phyloP scores from a whole-genome alignment of 64 coral and sea anemone species.

The Dendrophyllia cribrosa region DNA sequence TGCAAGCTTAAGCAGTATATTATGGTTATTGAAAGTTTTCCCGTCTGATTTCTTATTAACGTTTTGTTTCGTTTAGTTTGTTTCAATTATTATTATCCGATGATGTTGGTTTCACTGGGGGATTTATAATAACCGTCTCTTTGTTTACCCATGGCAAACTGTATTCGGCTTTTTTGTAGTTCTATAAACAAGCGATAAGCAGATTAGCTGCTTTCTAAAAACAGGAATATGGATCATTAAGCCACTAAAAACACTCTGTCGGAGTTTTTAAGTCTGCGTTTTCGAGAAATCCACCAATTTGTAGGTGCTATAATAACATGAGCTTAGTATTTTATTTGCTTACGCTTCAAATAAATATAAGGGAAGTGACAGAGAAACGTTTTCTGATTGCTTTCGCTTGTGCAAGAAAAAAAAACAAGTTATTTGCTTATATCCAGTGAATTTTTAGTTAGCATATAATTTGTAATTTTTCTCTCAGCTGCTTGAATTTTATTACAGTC shows the following conservation, averaged over 20 bases:
- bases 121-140: neutral
- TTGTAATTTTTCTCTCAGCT: too few species aligned
- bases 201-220: neutral
- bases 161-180: neutral
- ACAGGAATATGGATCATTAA: neutral
- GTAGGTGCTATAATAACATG: too few species aligned
- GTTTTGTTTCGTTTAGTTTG: neutral
- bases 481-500: neutral
- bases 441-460: neutral
- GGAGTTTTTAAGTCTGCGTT: neutral
- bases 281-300: neutral
- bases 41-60: neutral
- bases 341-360: neutral
- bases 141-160: conserved; percentile 21
- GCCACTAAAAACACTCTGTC: neutral
- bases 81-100: neutral
- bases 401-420: neutral
- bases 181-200: conserved; percentile 29
- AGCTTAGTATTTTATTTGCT: neutral
- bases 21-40: too few species aligned
- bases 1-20: too few species aligned
- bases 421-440: neutral
- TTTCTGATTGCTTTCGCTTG: neutral
- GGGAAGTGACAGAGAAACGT: neutral
- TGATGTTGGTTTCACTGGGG: neutral